Percentiles rank a stretch among this genome's conserved stretches.
These are phyloP conservation scores for Onthophagus taurus DNA, from an alignment of 1,140 invertebrate genomes.

Conservation along the genomic window DNA sequence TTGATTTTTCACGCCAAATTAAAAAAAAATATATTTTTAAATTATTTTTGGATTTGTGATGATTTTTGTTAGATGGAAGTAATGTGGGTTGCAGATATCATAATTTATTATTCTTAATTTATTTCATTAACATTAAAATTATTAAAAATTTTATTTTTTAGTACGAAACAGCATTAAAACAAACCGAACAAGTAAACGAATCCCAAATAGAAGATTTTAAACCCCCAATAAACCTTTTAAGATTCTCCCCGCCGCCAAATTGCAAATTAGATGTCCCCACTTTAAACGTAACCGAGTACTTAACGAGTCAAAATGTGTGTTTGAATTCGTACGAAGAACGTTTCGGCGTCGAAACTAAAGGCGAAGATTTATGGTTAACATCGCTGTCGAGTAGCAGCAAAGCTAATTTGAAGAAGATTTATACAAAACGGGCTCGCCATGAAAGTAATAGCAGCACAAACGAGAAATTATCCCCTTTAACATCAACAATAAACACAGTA, in stretches of 20 bases:
- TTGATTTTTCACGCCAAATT: too few relatives aligned
- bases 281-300: conserved; percentile 61
- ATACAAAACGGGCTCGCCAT: conserved; percentile 18
- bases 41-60: too few relatives aligned
- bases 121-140: too few relatives aligned
- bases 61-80: too few relatives aligned
- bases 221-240: too few relatives aligned
- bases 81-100: too few relatives aligned
- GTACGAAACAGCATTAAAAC: too few relatives aligned
- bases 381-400: conserved; percentile 8
- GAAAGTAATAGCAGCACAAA: conserved; percentile 19
- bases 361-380: conserved; percentile 27
- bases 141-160: too few relatives aligned
- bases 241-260: conserved; percentile 44
- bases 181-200: too few relatives aligned
- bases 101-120: too few relatives aligned
- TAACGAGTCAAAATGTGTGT: conserved; percentile 64
- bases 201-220: too few relatives aligned
- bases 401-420: conserved; percentile 14
- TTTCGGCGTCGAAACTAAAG: conserved; percentile 46
- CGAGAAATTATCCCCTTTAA: conserved; percentile 13
- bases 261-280: conserved; percentile 55
- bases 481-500: conserved; percentile 4
- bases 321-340: conserved; percentile 62
- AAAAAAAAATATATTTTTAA: too few relatives aligned